phyloP scores from a whole-genome alignment of 2,888 invertebrate genomes.

The Macrophya alboannulata region DNA sequence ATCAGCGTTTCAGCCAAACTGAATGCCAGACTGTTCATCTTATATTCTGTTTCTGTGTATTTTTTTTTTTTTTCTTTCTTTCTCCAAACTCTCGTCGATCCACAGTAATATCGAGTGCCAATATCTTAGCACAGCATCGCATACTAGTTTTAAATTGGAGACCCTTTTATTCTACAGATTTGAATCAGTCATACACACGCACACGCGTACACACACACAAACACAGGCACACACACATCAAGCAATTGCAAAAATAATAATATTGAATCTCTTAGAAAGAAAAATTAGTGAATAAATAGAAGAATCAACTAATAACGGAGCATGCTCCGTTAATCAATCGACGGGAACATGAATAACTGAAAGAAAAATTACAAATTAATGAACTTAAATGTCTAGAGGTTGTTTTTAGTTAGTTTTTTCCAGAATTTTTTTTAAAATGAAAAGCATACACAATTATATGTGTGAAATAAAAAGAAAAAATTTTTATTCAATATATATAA shows the following conservation, averaged over 20 bases:
- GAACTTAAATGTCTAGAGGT: background rate
- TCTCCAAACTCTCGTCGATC: constrained; percentile 36
- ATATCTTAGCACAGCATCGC: constrained; percentile 52
- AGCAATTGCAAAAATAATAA: background rate
- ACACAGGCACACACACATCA: background rate
- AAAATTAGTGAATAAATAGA: background rate
- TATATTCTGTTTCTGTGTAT: constrained; percentile 14
- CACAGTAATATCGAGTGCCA: constrained; percentile 31
- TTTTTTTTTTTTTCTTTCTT: constrained; percentile 61
- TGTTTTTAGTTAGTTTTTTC: background rate
- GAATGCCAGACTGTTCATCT: constrained; percentile 82
- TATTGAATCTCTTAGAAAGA: background rate
- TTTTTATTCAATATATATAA: background rate
- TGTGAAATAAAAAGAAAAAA: background rate
- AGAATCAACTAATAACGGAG: background rate
- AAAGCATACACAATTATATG: background rate
- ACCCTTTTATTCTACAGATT: background rate
- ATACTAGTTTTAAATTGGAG: constrained; percentile 34
- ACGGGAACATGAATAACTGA: background rate
- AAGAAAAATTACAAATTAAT: background rate
- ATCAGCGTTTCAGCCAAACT: constrained; percentile 83
- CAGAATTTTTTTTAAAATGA: background rate
- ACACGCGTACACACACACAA: background rate
- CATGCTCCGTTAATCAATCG: background rate
- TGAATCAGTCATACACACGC: background rate